Percentiles rank a stretch among this genome's conserved stretches.
Evolutionary conservation across 2,888 invertebrate species (phyloP).

Genomic region (Pteria penguin): DNA sequence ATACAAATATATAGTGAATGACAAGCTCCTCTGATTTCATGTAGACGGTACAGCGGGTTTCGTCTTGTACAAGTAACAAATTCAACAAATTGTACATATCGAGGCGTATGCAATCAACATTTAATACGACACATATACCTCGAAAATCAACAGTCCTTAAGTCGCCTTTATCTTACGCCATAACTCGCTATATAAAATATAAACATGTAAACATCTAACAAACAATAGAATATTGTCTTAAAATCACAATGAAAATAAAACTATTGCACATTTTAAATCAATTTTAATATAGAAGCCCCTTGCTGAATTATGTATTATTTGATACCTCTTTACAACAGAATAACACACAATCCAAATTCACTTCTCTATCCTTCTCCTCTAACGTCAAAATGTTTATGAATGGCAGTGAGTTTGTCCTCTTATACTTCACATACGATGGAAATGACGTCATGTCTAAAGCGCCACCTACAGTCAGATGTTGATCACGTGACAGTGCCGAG

Average conservation of each 20-base stretch:
- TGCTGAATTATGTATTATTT: not conserved
- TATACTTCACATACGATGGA: not conserved
- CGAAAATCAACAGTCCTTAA: slow-evolving; percentile 12
- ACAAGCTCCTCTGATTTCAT: not conserved
- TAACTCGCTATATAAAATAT: slow-evolving; percentile 17
- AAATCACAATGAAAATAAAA: slow-evolving; percentile 35
- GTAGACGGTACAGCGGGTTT: not conserved
- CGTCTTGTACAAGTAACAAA: not conserved
- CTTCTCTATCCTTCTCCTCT: not conserved
- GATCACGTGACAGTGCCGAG: slow-evolving; percentile 41
- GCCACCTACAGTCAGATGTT: slow-evolving; percentile 19
- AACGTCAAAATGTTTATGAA: not conserved
- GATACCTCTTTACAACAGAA: not conserved
- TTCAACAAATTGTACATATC: not conserved
- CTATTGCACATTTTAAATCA: slow-evolving; percentile 34
- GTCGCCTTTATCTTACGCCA: slow-evolving; percentile 6
- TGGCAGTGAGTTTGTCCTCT: slow-evolving; percentile 1
- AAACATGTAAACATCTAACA: slow-evolving; percentile 23
- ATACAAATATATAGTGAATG: not conserved
- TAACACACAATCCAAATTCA: not conserved
- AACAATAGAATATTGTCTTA: slow-evolving; percentile 18
- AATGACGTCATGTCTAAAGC: slow-evolving; percentile 18
- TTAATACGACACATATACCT: not conserved
- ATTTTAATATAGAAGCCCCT: slow-evolving; percentile 1
- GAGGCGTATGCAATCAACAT: not conserved